A percentile compares a stretch with the other conserved stretches of the same genome.
phyloP scores from a whole-genome alignment of 2,888 invertebrate species.

The Netelia melanura region DNA sequence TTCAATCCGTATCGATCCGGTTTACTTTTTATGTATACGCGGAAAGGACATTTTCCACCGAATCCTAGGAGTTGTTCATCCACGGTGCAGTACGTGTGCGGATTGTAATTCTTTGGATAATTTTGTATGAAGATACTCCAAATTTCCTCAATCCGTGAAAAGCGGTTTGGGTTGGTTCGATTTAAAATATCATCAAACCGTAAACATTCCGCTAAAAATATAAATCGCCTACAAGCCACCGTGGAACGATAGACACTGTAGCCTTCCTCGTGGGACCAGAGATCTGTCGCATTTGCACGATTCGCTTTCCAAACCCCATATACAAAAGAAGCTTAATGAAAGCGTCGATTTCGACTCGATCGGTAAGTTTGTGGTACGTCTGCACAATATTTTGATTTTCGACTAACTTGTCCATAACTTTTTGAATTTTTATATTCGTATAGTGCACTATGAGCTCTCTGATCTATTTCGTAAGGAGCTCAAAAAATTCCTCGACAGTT shows the following conservation, averaged over 20 bases:
- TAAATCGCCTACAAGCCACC: slow-evolving; percentile 38
- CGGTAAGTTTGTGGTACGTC: too few relatives aligned
- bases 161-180: slow-evolving; percentile 11
- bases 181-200: slow-evolving; percentile 46
- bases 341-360: slow-evolving; percentile 23
- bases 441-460: slow-evolving; percentile 15
- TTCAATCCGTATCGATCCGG: slow-evolving; percentile 55
- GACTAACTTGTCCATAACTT: too few relatives aligned
- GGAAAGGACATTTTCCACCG: slow-evolving; percentile 56
- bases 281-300: neutral
- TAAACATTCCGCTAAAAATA: slow-evolving; percentile 33
- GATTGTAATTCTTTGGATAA: slow-evolving; percentile 65
- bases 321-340: slow-evolving; percentile 45
- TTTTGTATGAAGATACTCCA: slow-evolving; percentile 45
- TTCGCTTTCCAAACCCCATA: slow-evolving; percentile 38
- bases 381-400: too few relatives aligned
- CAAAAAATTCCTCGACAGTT: slow-evolving; percentile 15
- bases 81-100: slow-evolving; percentile 70
- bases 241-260: slow-evolving; percentile 38
- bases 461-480: slow-evolving; percentile 42
- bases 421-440: neutral
- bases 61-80: slow-evolving; percentile 76
- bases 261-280: slow-evolving; percentile 30
- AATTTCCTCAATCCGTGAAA: slow-evolving; percentile 25
- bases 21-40: slow-evolving; percentile 48